Conservation (phyloP, 2,797 vertebrate genomes). For the Silurus aristotelis region DNA sequence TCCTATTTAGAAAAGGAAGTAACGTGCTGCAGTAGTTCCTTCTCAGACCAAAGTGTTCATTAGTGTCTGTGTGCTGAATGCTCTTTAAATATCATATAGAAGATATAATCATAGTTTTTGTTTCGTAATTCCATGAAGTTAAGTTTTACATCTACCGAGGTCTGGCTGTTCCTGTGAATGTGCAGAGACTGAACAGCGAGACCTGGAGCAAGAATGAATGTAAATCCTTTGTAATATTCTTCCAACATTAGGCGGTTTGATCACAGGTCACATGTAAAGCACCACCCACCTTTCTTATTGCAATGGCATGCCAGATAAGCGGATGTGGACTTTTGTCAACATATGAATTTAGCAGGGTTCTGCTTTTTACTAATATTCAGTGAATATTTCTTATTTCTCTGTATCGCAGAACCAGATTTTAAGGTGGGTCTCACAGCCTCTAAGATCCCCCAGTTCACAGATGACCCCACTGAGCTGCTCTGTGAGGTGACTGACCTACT, state of each 20-base stretch:
- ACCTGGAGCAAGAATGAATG: slow-evolving; percentile 34
- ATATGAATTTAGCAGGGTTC: background rate
- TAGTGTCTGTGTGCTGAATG: background rate
- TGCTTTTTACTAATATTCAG: background rate
- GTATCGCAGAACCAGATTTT: slow-evolving; percentile 74
- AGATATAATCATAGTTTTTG: background rate
- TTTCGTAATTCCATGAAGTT: background rate
- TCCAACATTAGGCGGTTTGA: background rate
- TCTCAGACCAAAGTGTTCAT: background rate
- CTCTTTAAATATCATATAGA: background rate
- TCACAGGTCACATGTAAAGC: background rate
- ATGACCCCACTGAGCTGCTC: slow-evolving; percentile 76
- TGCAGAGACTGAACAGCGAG: slow-evolving; percentile 21
- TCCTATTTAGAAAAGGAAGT: slow-evolving; percentile 17
- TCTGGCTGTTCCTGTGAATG: background rate
- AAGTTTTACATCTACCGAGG: background rate
- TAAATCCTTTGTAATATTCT: slow-evolving; percentile 20
- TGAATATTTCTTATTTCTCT: background rate
- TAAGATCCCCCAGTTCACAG: slow-evolving; percentile 70
- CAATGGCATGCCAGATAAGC: background rate
- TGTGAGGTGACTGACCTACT: slow-evolving; percentile 65
- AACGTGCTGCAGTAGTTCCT: background rate
- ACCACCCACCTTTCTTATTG: background rate
- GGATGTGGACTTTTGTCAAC: background rate
- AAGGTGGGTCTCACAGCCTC: slow-evolving; percentile 72